Conservation (phyloP, 2,113 vertebrate genomes). For the Carassius auratus region DNA sequence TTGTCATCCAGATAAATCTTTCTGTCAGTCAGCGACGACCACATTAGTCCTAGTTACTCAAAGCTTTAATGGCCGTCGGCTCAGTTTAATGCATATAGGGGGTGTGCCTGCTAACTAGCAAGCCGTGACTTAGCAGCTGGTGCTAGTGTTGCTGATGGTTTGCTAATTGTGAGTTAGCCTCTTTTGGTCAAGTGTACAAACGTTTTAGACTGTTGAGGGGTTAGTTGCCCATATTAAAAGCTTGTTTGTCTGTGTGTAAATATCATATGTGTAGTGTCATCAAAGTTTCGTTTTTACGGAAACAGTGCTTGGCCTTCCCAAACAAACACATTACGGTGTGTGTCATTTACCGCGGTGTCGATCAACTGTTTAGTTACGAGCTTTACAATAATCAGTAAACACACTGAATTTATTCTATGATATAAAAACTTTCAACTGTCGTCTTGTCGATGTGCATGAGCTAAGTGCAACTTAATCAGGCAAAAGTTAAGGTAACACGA, state of each 20-base stretch:
- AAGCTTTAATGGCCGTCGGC: not conserved
- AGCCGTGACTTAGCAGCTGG: not conserved
- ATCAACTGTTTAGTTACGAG: not conserved
- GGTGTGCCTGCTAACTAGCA: conserved; percentile 33
- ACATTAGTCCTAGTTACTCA: not conserved
- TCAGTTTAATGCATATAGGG: not conserved
- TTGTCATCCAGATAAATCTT: not conserved
- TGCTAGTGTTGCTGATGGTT: not conserved
- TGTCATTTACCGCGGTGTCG: not conserved
- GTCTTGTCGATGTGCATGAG: not conserved
- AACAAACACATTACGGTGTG: not conserved
- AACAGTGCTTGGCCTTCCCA: not conserved
- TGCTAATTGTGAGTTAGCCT: not conserved
- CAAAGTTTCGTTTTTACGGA: conserved; percentile 35
- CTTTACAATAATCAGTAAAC: not conserved
- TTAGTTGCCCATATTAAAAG: not conserved
- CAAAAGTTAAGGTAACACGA: not conserved
- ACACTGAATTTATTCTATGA: not conserved
- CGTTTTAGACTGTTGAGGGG: not conserved
- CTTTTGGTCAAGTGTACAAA: not conserved
- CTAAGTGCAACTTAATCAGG: not conserved
- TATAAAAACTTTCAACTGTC: not conserved
- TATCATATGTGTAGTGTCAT: conserved; percentile 9
- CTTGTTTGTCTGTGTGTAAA: not conserved
- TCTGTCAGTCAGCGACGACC: not conserved